Evolutionary conservation across 2,113 vertebrate species (phyloP).

Genomic region (Tragulus kanchil): DNA sequence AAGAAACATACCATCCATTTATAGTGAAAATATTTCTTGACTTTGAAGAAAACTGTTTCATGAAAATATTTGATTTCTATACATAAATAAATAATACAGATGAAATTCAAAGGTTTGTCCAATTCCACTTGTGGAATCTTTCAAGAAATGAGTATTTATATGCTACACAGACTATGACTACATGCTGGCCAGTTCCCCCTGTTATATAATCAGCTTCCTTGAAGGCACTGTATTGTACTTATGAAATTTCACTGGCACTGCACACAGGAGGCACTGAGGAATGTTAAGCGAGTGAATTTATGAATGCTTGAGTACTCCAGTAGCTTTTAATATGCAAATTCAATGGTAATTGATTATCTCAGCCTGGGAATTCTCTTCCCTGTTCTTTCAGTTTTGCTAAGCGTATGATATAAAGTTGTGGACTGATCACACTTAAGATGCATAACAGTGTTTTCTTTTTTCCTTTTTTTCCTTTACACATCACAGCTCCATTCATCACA

Average conservation of each 20-base stretch:
- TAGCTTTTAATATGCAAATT: slow-evolving; percentile 24
- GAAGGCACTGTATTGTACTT: neutral
- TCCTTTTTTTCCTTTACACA: slow-evolving; percentile 58
- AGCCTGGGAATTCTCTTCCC: neutral
- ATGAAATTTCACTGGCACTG: neutral
- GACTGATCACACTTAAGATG: neutral
- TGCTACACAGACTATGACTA: neutral
- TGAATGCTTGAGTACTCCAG: neutral
- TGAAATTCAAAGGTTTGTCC: neutral
- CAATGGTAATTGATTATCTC: neutral
- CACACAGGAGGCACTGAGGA: neutral
- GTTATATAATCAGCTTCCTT: neutral
- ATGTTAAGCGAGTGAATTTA: neutral
- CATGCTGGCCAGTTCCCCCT: neutral
- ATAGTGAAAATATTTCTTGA: neutral
- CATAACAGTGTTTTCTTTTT: slow-evolving; percentile 64
- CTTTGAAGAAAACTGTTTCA: neutral
- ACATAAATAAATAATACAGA: neutral
- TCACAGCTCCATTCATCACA: slow-evolving; percentile 94
- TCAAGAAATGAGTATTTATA: neutral
- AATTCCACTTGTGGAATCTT: neutral
- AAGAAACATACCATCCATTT: neutral
- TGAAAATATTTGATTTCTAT: slow-evolving; percentile 15
- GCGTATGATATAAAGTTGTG: slow-evolving; percentile 8
- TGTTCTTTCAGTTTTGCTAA: slow-evolving; percentile 35